A percentile compares a stretch with the other conserved stretches of the same genome.
Evolutionary conservation across 2,113 vertebrate genomes (phyloP).

Genomic region (Aegotheles bennettii): DNA sequence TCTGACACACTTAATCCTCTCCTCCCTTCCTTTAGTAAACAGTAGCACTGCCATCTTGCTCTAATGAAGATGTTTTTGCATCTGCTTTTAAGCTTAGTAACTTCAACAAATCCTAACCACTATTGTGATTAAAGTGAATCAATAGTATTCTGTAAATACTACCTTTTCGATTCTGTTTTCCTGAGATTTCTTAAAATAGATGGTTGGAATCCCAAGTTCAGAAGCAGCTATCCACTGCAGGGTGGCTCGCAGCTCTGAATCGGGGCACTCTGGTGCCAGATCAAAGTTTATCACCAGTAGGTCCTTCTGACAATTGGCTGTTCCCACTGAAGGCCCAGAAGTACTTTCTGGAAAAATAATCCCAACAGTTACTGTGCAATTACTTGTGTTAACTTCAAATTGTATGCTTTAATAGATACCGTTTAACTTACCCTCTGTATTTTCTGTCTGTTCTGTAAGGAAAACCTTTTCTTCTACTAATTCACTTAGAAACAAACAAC

Average conservation of each 20-base stretch:
- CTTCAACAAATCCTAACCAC: neutral
- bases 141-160: neutral
- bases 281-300: constrained; percentile 92
- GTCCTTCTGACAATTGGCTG: constrained; percentile 72
- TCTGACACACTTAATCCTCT: neutral
- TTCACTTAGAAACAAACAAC: constrained; percentile 79
- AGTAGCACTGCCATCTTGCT: neutral
- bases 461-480: constrained; percentile 79
- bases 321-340: constrained; percentile 65
- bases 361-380: constrained; percentile 24
- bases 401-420: neutral
- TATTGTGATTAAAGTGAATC: neutral
- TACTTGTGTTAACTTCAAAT: neutral
- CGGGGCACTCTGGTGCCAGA: constrained; percentile 80
- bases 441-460: constrained; percentile 77
- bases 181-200: constrained; percentile 91
- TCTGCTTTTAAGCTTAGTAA: neutral
- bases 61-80: neutral
- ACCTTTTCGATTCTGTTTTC: constrained; percentile 88
- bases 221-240: constrained; percentile 97
- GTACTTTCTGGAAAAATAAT: constrained; percentile 73
- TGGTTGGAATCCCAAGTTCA: constrained; percentile 86
- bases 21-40: neutral
- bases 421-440: constrained; percentile 81
- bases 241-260: constrained; percentile 83